Evolutionary conservation across 2,888 invertebrate species (phyloP), one percentile per base, ranked within the genome.

Genomic region (Lepidocyrtoides sp.): DNA sequence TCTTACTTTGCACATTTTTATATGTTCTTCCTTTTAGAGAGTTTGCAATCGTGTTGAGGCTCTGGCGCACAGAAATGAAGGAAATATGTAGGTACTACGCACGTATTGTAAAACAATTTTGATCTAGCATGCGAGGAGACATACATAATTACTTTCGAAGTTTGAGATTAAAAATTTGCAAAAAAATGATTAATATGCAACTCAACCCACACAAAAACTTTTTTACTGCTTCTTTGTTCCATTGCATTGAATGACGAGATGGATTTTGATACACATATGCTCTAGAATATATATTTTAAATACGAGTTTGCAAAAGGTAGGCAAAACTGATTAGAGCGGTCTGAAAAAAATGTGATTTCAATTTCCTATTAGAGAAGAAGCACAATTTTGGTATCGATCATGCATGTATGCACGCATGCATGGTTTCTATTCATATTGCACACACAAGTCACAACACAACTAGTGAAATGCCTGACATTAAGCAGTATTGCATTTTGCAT

Each of bases 171-270:
- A 81, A 88, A 88, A 81, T 81, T 69, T 51, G 51, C 88, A 88
- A 88, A 88, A 83, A 85, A 87, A 75, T 57, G 69, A 41, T 86
- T 86, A 72, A 48, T 36, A 81, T 81, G 81, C n/a, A n/a, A n/a
- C n/a, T n/a, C 81, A 57, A 20, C 17, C 60, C 5, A 14, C 14
- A 44, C 10, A 72, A 72, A 36, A 69, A 36, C n/a, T 20, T 32
- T 69, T n/a, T 17, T 20, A 20, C 5, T 44, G 10, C n/a, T 20
- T 72, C 44, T 41, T 23, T 5, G 32, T 36, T 36, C 26, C n/a
- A n/a, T n/a, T n/a, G n/a, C 12, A 60, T 1, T 14, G 66, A 69
- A 69, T 20, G 17, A 69, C 66, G n/a, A 69, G 17, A 8, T 36
- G n/a, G 29, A 26, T 29, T 32, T 36, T 69, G 66, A 32, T 66